Base-by-base conservation (phyloP, 1,140 invertebrate genomes). In the Atta texana region DNA sequence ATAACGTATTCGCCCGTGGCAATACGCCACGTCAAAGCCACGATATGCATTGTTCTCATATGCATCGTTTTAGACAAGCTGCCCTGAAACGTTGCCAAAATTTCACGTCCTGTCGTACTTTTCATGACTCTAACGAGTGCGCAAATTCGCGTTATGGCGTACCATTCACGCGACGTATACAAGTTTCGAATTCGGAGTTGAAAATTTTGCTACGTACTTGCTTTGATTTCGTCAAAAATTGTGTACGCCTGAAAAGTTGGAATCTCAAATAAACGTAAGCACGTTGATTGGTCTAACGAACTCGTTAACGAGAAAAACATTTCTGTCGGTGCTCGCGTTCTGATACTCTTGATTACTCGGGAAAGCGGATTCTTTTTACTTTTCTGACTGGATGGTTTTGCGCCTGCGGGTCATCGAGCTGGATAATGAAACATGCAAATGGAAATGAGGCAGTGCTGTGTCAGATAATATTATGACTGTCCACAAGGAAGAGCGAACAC, bases 351-450 rank as follows among this genome's bases (percentile, higher is more conserved):
- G 80, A 88, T 86, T 88, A 90, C 71, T 64, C 44, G 72, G 74
- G 63, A 75, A 84, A 76, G 82, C 81, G 87, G 85, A 82, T 91
- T 77, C 82, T 91, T 90, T 90, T 90, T 90, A 81, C 57, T 81
- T 82, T 80, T 82, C 77, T 64, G 82, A 76, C 69, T 39, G 57
- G 89, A 88, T 82, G 77, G 71, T 87, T 75, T 90, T 87, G 74
- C 44, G 86, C 82, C 86, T 63, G 85, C 75, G 77, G 90, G 86
- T 92, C 91, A 92, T 92, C 91, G 90, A 90, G 86, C 87, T 82
- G 86, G 88, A 92, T 92, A 92, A 92, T 92, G 90, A 92, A 92
- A 92, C 91, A 90, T 92, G 91, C 91, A 92, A 92, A 92, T 92
- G 91, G 88, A 92, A 92, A 92, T 92, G 91, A 92, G 90, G 88